Evolutionary conservation across 2,888 invertebrate genomes (phyloP).

Genomic region (Rhorus exstirpatorius): DNA sequence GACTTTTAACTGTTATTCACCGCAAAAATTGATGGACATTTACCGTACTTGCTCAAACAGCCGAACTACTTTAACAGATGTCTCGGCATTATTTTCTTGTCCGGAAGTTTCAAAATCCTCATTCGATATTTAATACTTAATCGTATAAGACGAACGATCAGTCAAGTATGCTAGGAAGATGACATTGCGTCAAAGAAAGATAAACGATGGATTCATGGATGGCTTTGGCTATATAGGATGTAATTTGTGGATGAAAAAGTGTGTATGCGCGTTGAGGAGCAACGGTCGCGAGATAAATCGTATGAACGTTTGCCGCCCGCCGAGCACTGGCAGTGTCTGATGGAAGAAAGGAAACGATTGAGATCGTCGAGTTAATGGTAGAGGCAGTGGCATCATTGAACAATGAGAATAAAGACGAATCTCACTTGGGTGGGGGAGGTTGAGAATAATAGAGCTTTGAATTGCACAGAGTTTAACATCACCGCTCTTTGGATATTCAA

Average conservation of each 20-base stretch:
- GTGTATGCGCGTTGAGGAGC: conserved; percentile 13
- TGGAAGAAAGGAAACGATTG: conserved; percentile 16
- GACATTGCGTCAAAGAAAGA: conserved; percentile 42
- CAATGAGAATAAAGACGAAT: conserved; percentile 38
- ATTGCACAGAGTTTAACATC: conserved; percentile 35
- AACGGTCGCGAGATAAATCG: conserved; percentile 32
- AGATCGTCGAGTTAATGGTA: conserved; percentile 19
- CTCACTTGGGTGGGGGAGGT: conserved; percentile 1
- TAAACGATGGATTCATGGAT: conserved; percentile 54
- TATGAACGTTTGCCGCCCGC: conserved; percentile 29
- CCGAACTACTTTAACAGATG: background rate
- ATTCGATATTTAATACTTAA: background rate
- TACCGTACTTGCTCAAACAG: too few relatives aligned
- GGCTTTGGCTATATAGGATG: conserved; percentile 37
- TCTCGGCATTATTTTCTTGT: background rate
- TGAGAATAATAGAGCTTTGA: conserved; percentile 52
- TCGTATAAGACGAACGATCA: background rate
- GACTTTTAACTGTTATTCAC: too few relatives aligned
- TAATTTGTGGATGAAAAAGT: conserved; percentile 29
- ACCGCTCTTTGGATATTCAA: conserved; percentile 5
- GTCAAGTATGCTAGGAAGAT: conserved; percentile 13
- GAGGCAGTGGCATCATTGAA: conserved; percentile 11
- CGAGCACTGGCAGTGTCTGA: conserved; percentile 8
- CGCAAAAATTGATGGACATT: too few relatives aligned
- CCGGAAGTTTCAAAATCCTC: background rate